These are phyloP conservation scores for Varanus salvator DNA, from an alignment of 2,113 vertebrate genomes.

Conservation along the genomic window DNA sequence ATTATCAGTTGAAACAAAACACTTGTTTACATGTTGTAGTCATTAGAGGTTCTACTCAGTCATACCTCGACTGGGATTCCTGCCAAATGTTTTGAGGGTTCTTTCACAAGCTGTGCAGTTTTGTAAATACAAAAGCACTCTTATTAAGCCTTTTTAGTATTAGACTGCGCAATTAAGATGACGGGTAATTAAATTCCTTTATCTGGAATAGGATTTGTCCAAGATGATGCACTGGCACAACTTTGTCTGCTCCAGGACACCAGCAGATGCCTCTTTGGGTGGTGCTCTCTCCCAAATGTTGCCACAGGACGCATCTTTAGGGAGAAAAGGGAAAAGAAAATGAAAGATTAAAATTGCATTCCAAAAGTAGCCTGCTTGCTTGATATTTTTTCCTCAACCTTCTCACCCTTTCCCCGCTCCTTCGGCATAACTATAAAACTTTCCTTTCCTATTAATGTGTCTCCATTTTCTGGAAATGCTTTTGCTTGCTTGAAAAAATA, in stretches of 20 bases:
- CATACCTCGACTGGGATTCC: slow-evolving; percentile 85
- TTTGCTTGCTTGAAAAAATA: slow-evolving; percentile 6
- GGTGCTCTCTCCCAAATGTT: slow-evolving; percentile 56
- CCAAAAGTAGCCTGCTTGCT: not conserved
- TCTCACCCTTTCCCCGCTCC: slow-evolving; percentile 30
- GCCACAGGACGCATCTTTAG: slow-evolving; percentile 53
- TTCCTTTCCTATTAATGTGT: slow-evolving; percentile 66
- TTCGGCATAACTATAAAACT: slow-evolving; percentile 59
- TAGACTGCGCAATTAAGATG: slow-evolving; percentile 80
- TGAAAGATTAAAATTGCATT: slow-evolving; percentile 32
- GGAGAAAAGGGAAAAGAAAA: slow-evolving; percentile 19
- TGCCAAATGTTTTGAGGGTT: slow-evolving; percentile 86
- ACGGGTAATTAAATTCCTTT: slow-evolving; percentile 80
- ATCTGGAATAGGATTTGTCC: slow-evolving; percentile 72
- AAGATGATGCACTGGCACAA: slow-evolving; percentile 64
- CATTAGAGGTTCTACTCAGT: slow-evolving; percentile 85
- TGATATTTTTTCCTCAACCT: slow-evolving; percentile 47
- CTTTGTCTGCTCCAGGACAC: slow-evolving; percentile 67
- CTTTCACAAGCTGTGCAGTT: slow-evolving; percentile 86
- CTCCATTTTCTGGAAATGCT: slow-evolving; percentile 67
- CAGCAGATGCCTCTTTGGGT: slow-evolving; percentile 58
- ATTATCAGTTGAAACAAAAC: slow-evolving; percentile 85
- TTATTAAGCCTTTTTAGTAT: slow-evolving; percentile 83
- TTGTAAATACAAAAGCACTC: slow-evolving; percentile 86
- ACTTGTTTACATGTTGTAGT: slow-evolving; percentile 86